Evolutionary conservation across 2,797 vertebrate genomes (phyloP).

Genomic region (Eupleurogrammus muticus): DNA sequence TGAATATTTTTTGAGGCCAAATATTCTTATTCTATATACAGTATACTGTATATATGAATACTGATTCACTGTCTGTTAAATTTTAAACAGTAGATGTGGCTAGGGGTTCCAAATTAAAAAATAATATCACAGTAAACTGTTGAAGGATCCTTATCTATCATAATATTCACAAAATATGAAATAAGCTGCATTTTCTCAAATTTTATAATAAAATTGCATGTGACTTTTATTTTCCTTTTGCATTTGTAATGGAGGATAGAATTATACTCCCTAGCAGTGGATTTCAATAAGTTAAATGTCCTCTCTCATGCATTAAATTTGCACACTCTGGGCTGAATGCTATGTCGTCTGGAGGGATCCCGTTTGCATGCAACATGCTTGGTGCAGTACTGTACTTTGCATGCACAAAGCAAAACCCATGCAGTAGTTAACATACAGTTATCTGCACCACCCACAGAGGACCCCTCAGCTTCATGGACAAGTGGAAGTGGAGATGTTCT

Average conservation of each 20-base stretch:
- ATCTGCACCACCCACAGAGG: conserved; percentile 12
- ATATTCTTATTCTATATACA: too few relatives aligned
- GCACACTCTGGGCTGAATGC: conserved; percentile 12
- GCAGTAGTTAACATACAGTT: conserved; percentile 20
- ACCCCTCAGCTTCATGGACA: conserved; percentile 43
- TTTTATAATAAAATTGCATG: background rate
- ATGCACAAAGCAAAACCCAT: conserved; percentile 20
- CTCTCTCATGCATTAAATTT: background rate
- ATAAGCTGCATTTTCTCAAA: too few relatives aligned
- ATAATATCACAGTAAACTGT: background rate
- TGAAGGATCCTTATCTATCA: too few relatives aligned
- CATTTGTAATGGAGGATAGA: background rate
- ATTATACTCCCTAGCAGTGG: background rate
- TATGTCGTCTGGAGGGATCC: background rate
- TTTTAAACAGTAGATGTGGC: background rate
- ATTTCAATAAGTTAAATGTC: background rate
- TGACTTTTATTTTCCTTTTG: background rate
- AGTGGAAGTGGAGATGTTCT: conserved; percentile 41
- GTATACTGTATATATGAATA: too few relatives aligned
- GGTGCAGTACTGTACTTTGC: background rate
- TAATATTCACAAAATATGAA: too few relatives aligned
- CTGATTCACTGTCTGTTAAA: too few relatives aligned
- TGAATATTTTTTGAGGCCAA: background rate
- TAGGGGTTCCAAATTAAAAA: background rate
- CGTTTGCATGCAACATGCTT: conserved; percentile 5